A percentile compares a stretch with the other conserved stretches of the same genome.
Evolutionary conservation across 2,113 vertebrate species (phyloP).

Genomic region (Eublepharis macularius): DNA sequence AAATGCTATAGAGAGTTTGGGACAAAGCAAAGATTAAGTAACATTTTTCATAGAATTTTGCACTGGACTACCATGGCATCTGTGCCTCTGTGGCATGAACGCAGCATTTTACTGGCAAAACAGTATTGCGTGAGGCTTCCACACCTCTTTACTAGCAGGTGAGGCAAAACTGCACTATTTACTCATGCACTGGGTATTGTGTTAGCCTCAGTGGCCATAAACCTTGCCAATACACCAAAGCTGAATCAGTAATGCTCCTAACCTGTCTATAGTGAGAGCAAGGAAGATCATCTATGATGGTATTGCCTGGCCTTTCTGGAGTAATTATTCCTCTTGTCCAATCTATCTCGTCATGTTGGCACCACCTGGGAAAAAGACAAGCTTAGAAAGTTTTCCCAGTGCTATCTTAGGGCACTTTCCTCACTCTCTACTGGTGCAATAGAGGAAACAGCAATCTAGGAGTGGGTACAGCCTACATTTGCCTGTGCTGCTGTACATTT

Average conservation of each 20-base stretch:
- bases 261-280: background rate
- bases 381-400: background rate
- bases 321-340: background rate
- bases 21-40: background rate
- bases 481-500: background rate
- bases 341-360: background rate
- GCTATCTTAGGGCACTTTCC: background rate
- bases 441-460: background rate
- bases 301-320: background rate
- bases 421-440: background rate
- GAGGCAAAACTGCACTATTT: background rate
- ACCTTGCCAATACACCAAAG: background rate
- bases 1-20: constrained; percentile 2
- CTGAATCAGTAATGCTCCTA: background rate
- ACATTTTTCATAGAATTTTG: background rate
- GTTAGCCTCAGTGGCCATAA: background rate
- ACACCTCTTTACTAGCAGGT: background rate
- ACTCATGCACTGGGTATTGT: background rate
- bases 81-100: background rate
- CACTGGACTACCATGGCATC: background rate
- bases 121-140: background rate
- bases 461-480: background rate
- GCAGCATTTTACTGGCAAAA: background rate
- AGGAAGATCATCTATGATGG: background rate
- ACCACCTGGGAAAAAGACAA: background rate